Evolutionary conservation across 2,797 vertebrate species (phyloP).

Genomic region (Gadopsis marmoratus): DNA sequence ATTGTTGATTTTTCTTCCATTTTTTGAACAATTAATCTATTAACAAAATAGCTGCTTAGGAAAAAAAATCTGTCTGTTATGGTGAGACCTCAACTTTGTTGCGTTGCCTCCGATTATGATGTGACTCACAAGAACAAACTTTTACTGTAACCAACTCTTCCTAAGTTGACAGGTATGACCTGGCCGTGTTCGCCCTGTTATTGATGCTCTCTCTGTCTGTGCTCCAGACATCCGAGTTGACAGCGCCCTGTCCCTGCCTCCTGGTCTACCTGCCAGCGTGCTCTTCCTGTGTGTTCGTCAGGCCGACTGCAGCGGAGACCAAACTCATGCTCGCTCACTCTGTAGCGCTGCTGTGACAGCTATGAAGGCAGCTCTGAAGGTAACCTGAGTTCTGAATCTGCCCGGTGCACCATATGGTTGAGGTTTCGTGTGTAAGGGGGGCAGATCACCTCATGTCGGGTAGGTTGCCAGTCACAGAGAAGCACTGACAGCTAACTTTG

Average conservation of each 20-base stretch:
- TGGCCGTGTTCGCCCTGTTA: conserved; percentile 14
- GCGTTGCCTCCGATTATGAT: background rate
- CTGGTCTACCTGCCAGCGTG: conserved; percentile 83
- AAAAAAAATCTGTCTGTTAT: background rate
- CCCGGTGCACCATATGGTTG: conserved; percentile 37
- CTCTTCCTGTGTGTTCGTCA: conserved; percentile 87
- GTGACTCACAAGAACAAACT: conserved; percentile 14
- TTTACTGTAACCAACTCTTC: background rate
- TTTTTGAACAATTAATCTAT: background rate
- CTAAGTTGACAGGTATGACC: conserved; percentile 14
- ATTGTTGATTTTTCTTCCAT: background rate
- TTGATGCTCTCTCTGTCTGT: conserved; percentile 28
- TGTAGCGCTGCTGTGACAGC: conserved; percentile 71
- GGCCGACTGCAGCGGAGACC: conserved; percentile 77
- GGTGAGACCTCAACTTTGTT: background rate
- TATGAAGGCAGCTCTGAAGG: conserved; percentile 87
- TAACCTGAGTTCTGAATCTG: conserved; percentile 59
- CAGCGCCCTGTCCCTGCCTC: conserved; percentile 69
- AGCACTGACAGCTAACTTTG: conserved; percentile 34
- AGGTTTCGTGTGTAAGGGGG: conserved; percentile 31
- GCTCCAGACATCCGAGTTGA: conserved; percentile 82
- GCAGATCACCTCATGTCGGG: conserved; percentile 35
- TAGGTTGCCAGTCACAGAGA: conserved; percentile 14
- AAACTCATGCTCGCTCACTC: conserved; percentile 69
- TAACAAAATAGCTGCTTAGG: background rate